phyloP scores from a whole-genome alignment of 2,888 invertebrate genomes.

The Dryococelus australis region DNA sequence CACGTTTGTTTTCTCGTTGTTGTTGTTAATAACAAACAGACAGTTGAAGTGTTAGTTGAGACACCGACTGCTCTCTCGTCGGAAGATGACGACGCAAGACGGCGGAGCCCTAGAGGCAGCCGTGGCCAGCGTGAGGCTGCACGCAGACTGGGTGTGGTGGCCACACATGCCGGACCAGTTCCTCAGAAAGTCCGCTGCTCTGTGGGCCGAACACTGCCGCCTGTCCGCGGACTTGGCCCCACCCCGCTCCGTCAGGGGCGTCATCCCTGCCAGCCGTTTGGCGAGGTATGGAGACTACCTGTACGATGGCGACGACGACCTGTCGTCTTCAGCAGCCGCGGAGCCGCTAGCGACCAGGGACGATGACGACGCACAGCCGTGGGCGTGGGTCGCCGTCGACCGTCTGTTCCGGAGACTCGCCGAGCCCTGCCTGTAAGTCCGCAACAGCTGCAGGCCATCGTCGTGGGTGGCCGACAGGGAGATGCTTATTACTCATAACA shows the following conservation, averaged over 20 bases:
- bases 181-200: neutral
- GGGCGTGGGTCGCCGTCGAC: conserved; percentile 32
- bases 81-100: too few relatives aligned
- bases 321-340: neutral
- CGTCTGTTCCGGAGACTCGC: conserved; percentile 12
- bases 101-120: neutral
- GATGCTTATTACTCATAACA: too few relatives aligned
- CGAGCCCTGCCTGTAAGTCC: neutral
- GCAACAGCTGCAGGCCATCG: too few relatives aligned
- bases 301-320: conserved; percentile 65
- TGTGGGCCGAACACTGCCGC: conserved; percentile 28
- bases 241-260: conserved; percentile 62
- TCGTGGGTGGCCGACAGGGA: too few relatives aligned
- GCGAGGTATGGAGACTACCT: conserved; percentile 67
- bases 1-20: neutral
- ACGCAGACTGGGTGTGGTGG: conserved; percentile 29
- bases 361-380: conserved; percentile 24
- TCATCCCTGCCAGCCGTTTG: conserved; percentile 70
- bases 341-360: neutral
- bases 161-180: conserved; percentile 22
- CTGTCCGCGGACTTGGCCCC: neutral
- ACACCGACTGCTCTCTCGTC: too few relatives aligned
- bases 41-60: neutral
- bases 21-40: neutral
- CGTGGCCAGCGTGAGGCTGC: conserved; percentile 29